A percentile compares a stretch with the other conserved stretches of the same genome.
These are phyloP conservation scores for Lasioglossum figueresi DNA, from an alignment of 2,888 invertebrate species.

Conservation along the genomic window DNA sequence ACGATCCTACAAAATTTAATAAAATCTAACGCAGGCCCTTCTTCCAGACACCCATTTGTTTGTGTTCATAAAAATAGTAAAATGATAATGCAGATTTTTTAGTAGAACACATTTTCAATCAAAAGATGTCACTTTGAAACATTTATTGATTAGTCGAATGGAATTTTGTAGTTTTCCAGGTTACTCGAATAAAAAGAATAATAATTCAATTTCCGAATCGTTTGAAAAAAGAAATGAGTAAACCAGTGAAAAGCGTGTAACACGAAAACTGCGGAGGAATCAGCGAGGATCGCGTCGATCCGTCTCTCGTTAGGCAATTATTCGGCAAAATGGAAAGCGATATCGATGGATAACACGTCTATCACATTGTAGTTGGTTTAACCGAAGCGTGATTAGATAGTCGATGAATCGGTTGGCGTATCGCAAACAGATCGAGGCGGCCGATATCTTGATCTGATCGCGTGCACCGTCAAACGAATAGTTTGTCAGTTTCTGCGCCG, in stretches of 20 bases:
- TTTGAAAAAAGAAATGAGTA: background rate
- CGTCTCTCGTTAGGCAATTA: background rate
- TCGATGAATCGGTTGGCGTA: background rate
- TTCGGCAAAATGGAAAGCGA: background rate
- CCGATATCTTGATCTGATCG: conserved; percentile 7
- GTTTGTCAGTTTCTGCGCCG: conserved; percentile 14
- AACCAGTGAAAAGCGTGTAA: background rate
- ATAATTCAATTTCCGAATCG: background rate
- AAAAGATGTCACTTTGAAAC: too few relatives aligned
- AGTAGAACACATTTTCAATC: too few relatives aligned
- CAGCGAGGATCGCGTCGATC: background rate
- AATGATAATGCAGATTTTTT: too few relatives aligned
- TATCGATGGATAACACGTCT: background rate
- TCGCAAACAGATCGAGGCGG: background rate
- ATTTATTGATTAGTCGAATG: too few relatives aligned
- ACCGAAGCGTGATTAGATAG: background rate
- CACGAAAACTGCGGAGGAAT: background rate
- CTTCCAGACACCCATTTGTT: too few relatives aligned
- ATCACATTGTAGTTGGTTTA: background rate
- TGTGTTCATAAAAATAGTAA: too few relatives aligned
- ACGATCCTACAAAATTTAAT: too few relatives aligned
- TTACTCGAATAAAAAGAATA: background rate
- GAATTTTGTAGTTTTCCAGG: too few relatives aligned
- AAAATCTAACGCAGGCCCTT: too few relatives aligned
- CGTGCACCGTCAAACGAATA: conserved; percentile 1